Conservation (phyloP, 1,140 invertebrate genomes). For the Microplitis demolitor region DNA sequence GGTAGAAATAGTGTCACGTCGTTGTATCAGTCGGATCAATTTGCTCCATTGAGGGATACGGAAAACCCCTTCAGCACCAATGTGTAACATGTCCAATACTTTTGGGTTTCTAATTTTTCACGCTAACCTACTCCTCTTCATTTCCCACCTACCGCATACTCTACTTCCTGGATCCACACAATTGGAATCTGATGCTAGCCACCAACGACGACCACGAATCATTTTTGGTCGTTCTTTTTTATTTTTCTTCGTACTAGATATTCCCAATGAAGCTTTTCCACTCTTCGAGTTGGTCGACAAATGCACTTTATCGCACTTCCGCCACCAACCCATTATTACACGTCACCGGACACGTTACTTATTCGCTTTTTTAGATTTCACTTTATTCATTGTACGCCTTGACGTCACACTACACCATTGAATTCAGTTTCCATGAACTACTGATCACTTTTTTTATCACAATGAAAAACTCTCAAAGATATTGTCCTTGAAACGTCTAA, state of each 20-base stretch:
- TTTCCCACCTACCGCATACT: neutral
- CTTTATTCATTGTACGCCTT: too few species aligned
- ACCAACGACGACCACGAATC: neutral
- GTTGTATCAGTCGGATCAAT: too few species aligned
- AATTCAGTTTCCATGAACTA: too few species aligned
- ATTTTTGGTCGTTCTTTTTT: too few species aligned
- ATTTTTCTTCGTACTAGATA: neutral
- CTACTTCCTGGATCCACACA: neutral
- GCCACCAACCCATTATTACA: conserved; percentile 1
- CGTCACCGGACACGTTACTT: conserved; percentile 9
- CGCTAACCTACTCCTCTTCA: neutral
- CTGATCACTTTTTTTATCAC: too few species aligned
- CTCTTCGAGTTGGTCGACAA: neutral
- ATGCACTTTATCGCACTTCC: conserved; percentile 3
- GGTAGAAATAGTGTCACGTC: too few species aligned
- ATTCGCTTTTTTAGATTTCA: neutral
- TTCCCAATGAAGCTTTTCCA: neutral
- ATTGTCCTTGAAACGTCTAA: too few species aligned
- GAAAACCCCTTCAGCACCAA: neutral
- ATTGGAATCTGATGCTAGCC: neutral
- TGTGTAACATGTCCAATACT: neutral
- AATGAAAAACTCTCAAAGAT: too few species aligned
- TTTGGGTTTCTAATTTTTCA: neutral
- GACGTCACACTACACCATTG: too few species aligned
- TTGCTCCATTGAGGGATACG: too few species aligned